Conservation (phyloP, 2,113 vertebrate species). For the Pithys albifrons region DNA sequence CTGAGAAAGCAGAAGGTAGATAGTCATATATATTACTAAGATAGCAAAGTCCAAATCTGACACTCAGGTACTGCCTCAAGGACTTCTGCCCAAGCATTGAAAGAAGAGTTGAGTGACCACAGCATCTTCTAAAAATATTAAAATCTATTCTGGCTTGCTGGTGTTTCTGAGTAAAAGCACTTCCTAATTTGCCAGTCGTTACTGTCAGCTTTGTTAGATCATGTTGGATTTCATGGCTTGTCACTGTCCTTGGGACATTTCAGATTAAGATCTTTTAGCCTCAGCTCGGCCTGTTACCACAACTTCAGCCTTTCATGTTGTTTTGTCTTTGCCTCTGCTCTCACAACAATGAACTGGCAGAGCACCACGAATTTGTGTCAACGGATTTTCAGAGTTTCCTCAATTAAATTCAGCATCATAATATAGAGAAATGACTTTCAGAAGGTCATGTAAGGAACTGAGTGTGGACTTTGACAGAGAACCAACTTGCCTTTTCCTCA, state of each 20-base stretch:
- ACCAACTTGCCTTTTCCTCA: background rate
- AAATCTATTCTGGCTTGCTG: background rate
- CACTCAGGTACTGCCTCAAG: background rate
- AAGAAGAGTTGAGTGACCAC: background rate
- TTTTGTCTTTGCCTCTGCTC: background rate
- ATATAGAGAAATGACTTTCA: background rate
- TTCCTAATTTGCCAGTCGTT: background rate
- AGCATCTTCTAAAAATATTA: background rate
- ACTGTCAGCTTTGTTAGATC: background rate
- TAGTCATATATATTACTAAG: background rate
- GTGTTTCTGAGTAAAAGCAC: background rate
- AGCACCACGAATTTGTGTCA: background rate
- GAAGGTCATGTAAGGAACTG: background rate
- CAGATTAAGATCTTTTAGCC: background rate
- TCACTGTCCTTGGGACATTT: background rate
- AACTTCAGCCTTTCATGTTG: background rate
- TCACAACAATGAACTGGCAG: background rate
- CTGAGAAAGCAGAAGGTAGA: background rate
- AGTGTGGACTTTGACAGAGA: background rate
- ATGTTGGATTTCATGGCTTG: background rate
- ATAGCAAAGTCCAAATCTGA: background rate
- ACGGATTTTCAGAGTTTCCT: background rate
- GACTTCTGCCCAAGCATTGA: background rate
- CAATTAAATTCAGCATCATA: background rate
- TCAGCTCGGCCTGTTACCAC: background rate